phyloP scores from a whole-genome alignment of 2,888 invertebrate genomes.

The Blastobasis lacticolella region DNA sequence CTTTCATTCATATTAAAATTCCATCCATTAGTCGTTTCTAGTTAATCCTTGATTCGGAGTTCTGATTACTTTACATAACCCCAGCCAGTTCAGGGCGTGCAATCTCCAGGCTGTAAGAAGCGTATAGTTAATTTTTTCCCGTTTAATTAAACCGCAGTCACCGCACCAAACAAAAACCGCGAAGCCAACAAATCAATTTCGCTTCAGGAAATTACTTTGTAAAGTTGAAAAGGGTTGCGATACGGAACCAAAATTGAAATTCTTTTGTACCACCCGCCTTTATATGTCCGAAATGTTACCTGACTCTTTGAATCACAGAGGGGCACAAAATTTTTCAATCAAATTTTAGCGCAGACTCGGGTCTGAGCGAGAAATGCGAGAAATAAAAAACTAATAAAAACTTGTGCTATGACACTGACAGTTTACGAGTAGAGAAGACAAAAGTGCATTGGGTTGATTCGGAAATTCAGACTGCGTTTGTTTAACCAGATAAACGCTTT shows the following conservation, averaged over 20 bases:
- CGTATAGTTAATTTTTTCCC: constrained; percentile 25
- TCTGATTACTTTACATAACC: not conserved
- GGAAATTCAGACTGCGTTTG: too few relatives aligned
- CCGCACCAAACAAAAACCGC: constrained; percentile 60
- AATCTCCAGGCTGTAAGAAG: too few relatives aligned
- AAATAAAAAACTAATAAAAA: too few relatives aligned
- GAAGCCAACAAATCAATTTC: constrained; percentile 68
- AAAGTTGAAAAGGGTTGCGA: constrained; percentile 66
- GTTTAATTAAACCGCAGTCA: constrained; percentile 58
- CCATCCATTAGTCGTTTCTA: not conserved
- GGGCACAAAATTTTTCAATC: constrained; percentile 43
- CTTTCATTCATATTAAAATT: not conserved
- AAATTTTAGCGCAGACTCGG: constrained; percentile 23
- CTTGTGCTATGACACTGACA: constrained; percentile 8
- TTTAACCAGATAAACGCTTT: too few relatives aligned
- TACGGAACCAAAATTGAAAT: constrained; percentile 68
- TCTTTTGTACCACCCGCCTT: constrained; percentile 63
- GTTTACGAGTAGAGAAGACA: constrained; percentile 14
- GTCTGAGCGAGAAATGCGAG: too few relatives aligned
- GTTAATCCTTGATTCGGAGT: not conserved
- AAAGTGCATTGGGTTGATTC: not conserved
- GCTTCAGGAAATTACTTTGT: constrained; percentile 68
- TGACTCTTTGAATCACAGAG: constrained; percentile 47
- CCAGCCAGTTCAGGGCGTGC: not conserved
- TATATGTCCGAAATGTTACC: constrained; percentile 63